phyloP scores from a whole-genome alignment of 2,888 invertebrate genomes.

The Drosophila merina region DNA sequence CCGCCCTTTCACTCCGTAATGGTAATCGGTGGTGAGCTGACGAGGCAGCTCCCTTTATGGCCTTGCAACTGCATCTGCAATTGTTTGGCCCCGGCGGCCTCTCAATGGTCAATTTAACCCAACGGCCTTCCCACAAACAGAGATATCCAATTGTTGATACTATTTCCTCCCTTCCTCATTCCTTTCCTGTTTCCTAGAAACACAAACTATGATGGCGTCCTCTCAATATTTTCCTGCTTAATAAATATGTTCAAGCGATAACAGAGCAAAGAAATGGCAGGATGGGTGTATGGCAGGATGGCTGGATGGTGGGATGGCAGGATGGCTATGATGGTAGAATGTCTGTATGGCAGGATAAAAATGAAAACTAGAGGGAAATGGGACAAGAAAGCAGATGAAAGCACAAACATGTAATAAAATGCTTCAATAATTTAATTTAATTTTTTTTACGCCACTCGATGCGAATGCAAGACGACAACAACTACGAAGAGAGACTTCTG shows the following conservation, averaged over 20 bases:
- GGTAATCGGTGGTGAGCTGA: slow-evolving; percentile 54
- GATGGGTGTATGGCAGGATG: background rate
- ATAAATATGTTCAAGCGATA: slow-evolving; percentile 55
- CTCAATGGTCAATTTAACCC: slow-evolving; percentile 75
- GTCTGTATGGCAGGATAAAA: slow-evolving; percentile 2
- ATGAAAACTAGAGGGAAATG: background rate
- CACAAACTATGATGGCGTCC: slow-evolving; percentile 69
- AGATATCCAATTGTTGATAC: slow-evolving; percentile 59
- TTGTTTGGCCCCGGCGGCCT: slow-evolving; percentile 69
- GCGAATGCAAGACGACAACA: slow-evolving; percentile 20
- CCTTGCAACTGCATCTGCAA: slow-evolving; percentile 52
- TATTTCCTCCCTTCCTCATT: background rate
- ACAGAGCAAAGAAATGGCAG: background rate
- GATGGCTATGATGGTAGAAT: no score
- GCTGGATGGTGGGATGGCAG: background rate
- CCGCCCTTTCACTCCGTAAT: slow-evolving; percentile 52
- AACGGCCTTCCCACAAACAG: slow-evolving; percentile 24
- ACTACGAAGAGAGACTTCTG: slow-evolving; percentile 32
- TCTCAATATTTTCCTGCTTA: slow-evolving; percentile 65
- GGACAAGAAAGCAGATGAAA: slow-evolving; percentile 12
- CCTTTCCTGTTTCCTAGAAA: slow-evolving; percentile 39
- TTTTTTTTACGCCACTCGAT: slow-evolving; percentile 37
- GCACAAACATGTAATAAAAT: slow-evolving; percentile 65
- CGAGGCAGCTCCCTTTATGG: slow-evolving; percentile 21
- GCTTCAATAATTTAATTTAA: slow-evolving; percentile 67